Evolutionary conservation across 2,113 vertebrate genomes (phyloP).

Genomic region (Epinephelus fuscoguttatus): DNA sequence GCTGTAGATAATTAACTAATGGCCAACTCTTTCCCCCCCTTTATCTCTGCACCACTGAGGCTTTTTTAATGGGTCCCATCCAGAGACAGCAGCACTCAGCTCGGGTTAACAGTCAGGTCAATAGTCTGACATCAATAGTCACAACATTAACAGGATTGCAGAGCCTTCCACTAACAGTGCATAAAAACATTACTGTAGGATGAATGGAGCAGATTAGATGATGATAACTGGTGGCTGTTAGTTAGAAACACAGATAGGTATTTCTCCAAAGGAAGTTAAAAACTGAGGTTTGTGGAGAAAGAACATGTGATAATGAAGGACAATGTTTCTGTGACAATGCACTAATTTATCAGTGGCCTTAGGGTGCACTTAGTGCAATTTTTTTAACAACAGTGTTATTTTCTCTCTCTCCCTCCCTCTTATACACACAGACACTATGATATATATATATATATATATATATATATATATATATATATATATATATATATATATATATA

Average conservation of each 20-base stretch:
- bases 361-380: background rate
- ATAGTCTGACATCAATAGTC: conserved; percentile 32
- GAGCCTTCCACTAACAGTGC: background rate
- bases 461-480: too few species aligned
- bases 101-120: conserved; percentile 49
- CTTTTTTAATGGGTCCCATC: conserved; percentile 34
- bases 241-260: background rate
- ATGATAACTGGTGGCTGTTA: background rate
- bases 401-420: too few species aligned
- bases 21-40: conserved; percentile 14
- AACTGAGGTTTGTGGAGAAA: conserved; percentile 12
- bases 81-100: conserved; percentile 35
- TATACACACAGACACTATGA: too few species aligned
- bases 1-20: conserved; percentile 72
- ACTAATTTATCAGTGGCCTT: conserved; percentile 2
- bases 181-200: background rate
- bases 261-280: background rate
- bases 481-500: too few species aligned
- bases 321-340: background rate
- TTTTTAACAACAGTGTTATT: background rate
- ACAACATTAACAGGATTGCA: conserved; percentile 33
- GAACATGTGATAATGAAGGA: background rate
- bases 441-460: too few species aligned
- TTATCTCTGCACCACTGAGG: conserved; percentile 4
- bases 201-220: background rate